These are phyloP conservation scores for Eriosoma lanigerum DNA, from an alignment of 1,140 invertebrate species.

Conservation along the genomic window DNA sequence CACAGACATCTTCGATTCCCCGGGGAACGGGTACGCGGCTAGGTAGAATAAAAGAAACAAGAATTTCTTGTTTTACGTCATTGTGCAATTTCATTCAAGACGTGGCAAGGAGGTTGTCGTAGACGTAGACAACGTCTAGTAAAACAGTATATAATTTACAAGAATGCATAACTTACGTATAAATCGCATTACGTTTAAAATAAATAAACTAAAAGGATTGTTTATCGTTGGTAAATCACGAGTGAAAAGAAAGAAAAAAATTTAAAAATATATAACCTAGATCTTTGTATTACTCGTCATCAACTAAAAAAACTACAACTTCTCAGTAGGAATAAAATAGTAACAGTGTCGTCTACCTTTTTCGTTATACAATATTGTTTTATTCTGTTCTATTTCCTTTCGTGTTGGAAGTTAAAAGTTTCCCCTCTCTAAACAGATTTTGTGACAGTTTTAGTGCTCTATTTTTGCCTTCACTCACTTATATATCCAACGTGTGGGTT, in stretches of 20 bases:
- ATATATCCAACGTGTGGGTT: too few species aligned
- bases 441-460: slow-evolving; percentile 4
- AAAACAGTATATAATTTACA: neutral
- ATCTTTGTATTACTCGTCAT: too few species aligned
- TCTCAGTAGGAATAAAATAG: neutral
- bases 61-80: slow-evolving; percentile 23
- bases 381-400: too few species aligned
- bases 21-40: neutral
- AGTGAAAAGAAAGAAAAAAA: neutral
- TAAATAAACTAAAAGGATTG: too few species aligned
- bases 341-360: too few species aligned
- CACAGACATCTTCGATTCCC: neutral
- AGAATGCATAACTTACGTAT: too few species aligned
- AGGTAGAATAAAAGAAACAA: slow-evolving; percentile 7
- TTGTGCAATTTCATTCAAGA: slow-evolving; percentile 33
- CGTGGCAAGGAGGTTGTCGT: neutral
- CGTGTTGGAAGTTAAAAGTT: neutral
- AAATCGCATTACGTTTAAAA: too few species aligned
- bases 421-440: neutral
- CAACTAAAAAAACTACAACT: neutral
- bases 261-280: neutral
- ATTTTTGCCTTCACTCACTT: neutral
- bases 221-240: too few species aligned
- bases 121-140: neutral
- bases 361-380: too few species aligned